Percentiles rank a stretch among this genome's conserved stretches.
Conservation (phyloP, 1,140 invertebrate species). For the Latrodectus geometricus region DNA sequence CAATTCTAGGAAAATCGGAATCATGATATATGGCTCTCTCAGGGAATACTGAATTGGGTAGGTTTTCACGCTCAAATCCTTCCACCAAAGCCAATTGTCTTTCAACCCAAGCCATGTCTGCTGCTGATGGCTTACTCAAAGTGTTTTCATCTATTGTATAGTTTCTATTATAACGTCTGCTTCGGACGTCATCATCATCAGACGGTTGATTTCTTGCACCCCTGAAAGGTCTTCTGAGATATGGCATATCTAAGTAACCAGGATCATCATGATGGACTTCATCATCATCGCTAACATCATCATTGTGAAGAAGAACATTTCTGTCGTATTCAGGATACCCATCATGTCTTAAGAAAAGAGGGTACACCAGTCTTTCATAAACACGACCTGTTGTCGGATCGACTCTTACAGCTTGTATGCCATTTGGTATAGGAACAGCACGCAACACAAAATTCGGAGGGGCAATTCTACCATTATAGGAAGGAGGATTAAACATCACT, state of each 20-base stretch:
- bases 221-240: not conserved
- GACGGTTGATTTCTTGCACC: slow-evolving; percentile 16
- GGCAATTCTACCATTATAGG: not conserved
- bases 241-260: slow-evolving; percentile 41
- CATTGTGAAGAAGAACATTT: slow-evolving; percentile 48
- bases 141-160: slow-evolving; percentile 10
- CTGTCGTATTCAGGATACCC: slow-evolving; percentile 33
- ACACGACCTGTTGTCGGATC: slow-evolving; percentile 36
- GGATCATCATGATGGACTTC: not conserved
- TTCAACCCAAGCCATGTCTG: slow-evolving; percentile 18
- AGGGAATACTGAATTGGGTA: not conserved
- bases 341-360: slow-evolving; percentile 34
- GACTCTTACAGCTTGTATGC: slow-evolving; percentile 49
- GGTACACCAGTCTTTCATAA: slow-evolving; percentile 37
- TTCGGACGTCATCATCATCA: not conserved
- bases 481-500: slow-evolving; percentile 11
- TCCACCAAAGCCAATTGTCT: slow-evolving; percentile 21
- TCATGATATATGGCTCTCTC: not conserved
- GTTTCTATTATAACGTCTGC: not conserved
- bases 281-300: slow-evolving; percentile 42
- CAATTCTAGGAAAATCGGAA: not conserved
- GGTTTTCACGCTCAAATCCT: slow-evolving; percentile 9
- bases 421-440: slow-evolving; percentile 55
- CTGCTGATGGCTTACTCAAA: slow-evolving; percentile 30
- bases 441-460: slow-evolving; percentile 40